Percentiles rank a stretch among this genome's conserved stretches.
These are phyloP conservation scores for Phoebastria nigripes DNA, from an alignment of 2,797 vertebrate genomes.

Conservation along the genomic window DNA sequence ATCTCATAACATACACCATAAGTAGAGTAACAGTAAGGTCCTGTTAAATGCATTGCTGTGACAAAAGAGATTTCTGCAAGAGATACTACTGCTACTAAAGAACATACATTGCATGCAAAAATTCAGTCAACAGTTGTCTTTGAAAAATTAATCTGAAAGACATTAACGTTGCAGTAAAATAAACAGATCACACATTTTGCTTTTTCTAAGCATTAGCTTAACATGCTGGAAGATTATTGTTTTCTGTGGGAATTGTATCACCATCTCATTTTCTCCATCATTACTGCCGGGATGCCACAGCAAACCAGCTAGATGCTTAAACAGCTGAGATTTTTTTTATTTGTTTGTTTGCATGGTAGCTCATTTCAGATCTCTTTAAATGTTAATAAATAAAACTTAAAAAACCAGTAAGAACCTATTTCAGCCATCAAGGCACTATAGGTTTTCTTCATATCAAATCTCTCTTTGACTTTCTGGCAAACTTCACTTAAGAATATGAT, in stretches of 20 bases:
- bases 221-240: conserved; percentile 65
- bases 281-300: neutral
- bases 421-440: neutral
- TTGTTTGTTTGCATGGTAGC: neutral
- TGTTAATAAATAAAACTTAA: neutral
- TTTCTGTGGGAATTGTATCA: conserved; percentile 61
- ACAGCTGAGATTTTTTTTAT: neutral
- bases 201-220: conserved; percentile 44
- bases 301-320: neutral
- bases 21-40: neutral
- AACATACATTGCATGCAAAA: conserved; percentile 35
- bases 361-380: neutral
- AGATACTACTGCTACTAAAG: neutral
- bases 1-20: rapidly evolving
- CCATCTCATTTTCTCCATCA: conserved; percentile 58
- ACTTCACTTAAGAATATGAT: neutral
- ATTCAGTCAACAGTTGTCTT: neutral
- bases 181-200: neutral
- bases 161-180: conserved; percentile 30
- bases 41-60: neutral
- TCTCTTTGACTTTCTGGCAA: neutral
- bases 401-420: neutral
- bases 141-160: conserved; percentile 22
- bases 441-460: neutral
- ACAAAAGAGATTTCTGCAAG: neutral